Evolutionary conservation across 2,888 invertebrate species (phyloP).

Genomic region (Amphipyra tragopoginis): DNA sequence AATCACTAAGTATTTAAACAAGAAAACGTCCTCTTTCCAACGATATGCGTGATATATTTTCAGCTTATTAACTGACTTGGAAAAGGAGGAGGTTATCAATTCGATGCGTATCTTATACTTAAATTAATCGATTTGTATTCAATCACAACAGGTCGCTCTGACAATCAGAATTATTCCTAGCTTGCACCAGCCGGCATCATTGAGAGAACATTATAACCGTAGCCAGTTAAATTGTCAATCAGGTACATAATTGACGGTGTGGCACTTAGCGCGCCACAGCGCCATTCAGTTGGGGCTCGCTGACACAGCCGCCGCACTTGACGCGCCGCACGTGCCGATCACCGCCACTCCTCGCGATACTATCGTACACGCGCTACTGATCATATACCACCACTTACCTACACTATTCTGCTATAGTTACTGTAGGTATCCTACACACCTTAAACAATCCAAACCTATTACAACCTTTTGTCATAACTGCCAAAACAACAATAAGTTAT

Average conservation of each 20-base stretch:
- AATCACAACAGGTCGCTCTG: not conserved
- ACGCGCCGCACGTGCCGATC: constrained; percentile 86
- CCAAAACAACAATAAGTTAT: not conserved
- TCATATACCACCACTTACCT: constrained; percentile 41
- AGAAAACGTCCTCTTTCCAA: no score
- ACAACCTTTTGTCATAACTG: not conserved
- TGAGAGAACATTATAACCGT: constrained; percentile 52
- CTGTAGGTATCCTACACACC: constrained; percentile 1
- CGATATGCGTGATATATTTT: no score
- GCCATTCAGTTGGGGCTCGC: constrained; percentile 72
- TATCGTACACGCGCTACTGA: constrained; percentile 68
- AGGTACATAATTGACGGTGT: constrained; percentile 79
- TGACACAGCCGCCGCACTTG: constrained; percentile 81
- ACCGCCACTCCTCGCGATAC: constrained; percentile 80
- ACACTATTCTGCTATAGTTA: constrained; percentile 16
- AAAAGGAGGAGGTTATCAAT: no score
- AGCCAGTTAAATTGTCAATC: constrained; percentile 81
- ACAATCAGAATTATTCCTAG: not conserved
- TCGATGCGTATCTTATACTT: no score
- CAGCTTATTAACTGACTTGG: no score
- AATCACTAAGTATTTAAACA: no score
- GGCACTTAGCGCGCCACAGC: constrained; percentile 72
- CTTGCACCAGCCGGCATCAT: not conserved
- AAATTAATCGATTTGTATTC: no score
- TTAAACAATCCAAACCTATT: constrained; percentile 2